Percentiles rank a stretch among this genome's conserved stretches.
Evolutionary conservation across 1,140 invertebrate species (phyloP).

Genomic region (Hypothenemus hampei): DNA sequence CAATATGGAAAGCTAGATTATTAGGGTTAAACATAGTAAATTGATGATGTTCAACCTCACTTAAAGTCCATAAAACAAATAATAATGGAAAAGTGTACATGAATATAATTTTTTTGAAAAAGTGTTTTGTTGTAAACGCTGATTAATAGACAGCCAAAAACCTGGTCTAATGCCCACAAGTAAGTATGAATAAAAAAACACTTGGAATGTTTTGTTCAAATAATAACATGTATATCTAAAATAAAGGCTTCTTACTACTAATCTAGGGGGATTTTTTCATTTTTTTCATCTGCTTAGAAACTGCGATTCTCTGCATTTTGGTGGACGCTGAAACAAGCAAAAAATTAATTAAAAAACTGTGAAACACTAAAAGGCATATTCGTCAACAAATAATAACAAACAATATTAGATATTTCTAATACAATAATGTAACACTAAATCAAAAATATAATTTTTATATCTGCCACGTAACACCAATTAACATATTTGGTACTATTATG

Average conservation of each 20-base stretch:
- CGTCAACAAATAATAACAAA: not conserved
- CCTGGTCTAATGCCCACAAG: conserved; percentile 15
- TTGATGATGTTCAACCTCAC: too few species aligned
- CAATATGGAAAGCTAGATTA: too few species aligned
- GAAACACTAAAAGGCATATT: not conserved
- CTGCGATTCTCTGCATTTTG: conserved; percentile 41
- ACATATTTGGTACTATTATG: not conserved
- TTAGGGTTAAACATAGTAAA: too few species aligned
- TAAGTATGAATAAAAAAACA: conserved; percentile 2
- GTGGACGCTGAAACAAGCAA: conserved; percentile 43
- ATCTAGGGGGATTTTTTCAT: too few species aligned
- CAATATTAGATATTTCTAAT: conserved; percentile 1
- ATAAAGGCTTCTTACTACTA: conserved; percentile 15
- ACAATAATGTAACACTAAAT: not conserved
- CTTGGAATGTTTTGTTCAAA: not conserved
- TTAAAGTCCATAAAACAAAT: too few species aligned
- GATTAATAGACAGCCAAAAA: too few species aligned
- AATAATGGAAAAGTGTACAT: too few species aligned
- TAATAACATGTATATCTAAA: conserved; percentile 13
- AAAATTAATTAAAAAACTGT: conserved; percentile 6
- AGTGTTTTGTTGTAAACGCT: too few species aligned
- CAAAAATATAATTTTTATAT: not conserved
- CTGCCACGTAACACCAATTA: conserved; percentile 1
- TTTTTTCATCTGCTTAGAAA: conserved; percentile 29
- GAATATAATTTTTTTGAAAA: too few species aligned